Evolutionary conservation across 2,797 vertebrate genomes (phyloP).

Genomic region (Rhinogobio ventralis): DNA sequence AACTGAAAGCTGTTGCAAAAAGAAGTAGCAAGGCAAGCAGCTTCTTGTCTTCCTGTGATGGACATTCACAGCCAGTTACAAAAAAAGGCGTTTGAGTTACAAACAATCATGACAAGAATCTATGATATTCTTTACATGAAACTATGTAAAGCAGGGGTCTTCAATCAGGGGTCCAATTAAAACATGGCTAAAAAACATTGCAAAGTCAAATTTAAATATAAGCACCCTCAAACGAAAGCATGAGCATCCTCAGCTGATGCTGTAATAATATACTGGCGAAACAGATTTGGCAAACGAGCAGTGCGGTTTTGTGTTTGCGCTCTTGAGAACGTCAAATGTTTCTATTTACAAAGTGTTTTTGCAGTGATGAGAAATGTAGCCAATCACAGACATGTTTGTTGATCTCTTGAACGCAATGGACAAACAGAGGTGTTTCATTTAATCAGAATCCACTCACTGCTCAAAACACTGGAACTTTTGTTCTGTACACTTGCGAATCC

Average conservation of each 20-base stretch:
- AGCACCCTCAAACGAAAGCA: neutral
- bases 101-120: neutral
- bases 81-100: neutral
- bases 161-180: neutral
- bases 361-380: neutral
- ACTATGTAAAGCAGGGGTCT: neutral
- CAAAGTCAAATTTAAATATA: neutral
- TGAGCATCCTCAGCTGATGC: neutral
- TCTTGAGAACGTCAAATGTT: neutral
- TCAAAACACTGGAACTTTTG: too few species aligned
- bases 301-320: neutral
- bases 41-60: constrained; percentile 18
- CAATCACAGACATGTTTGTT: neutral
- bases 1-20: constrained; percentile 7
- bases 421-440: neutral
- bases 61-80: neutral
- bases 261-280: neutral
- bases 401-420: neutral
- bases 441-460: neutral
- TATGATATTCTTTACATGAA: neutral
- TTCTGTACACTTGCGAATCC: neutral
- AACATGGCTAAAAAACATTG: neutral
- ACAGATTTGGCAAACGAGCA: neutral
- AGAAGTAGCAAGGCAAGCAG: constrained; percentile 14
- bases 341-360: neutral